Conservation (phyloP, 2,888 invertebrate species). For the Lochmaea crataegi region DNA sequence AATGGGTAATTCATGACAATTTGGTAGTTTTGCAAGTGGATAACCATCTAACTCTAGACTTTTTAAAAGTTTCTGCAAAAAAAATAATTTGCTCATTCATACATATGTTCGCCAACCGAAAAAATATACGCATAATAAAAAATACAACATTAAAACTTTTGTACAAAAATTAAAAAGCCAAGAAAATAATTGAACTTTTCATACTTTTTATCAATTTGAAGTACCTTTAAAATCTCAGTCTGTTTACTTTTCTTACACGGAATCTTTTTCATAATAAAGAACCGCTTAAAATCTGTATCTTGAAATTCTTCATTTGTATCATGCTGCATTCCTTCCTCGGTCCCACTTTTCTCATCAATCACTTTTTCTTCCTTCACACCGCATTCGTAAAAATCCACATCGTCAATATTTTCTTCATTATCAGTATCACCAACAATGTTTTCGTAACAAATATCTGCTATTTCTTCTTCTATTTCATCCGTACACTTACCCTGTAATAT, state of each 20-base stretch:
- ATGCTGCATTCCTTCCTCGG: not conserved
- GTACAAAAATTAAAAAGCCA: too few species aligned
- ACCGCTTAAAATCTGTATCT: conserved; percentile 48
- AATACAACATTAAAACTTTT: too few species aligned
- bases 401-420: conserved; percentile 11
- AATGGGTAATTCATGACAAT: conserved; percentile 59
- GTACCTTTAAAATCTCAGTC: conserved; percentile 51
- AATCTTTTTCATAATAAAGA: conserved; percentile 55
- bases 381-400: not conserved
- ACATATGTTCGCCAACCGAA: not conserved
- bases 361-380: not conserved
- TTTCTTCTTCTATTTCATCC: conserved; percentile 10
- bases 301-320: conserved; percentile 14
- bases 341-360: not conserved
- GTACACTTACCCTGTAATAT: not conserved
- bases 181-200: too few species aligned
- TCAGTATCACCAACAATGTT: not conserved
- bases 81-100: not conserved
- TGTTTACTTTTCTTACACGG: conserved; percentile 51
- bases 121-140: not conserved
- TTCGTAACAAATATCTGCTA: not conserved
- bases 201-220: too few species aligned
- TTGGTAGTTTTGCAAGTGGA: conserved; percentile 61
- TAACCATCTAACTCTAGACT: conserved; percentile 56
- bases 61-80: conserved; percentile 8